phyloP scores from a whole-genome alignment of 2,888 invertebrate species.

The Xestia xanthographa region DNA sequence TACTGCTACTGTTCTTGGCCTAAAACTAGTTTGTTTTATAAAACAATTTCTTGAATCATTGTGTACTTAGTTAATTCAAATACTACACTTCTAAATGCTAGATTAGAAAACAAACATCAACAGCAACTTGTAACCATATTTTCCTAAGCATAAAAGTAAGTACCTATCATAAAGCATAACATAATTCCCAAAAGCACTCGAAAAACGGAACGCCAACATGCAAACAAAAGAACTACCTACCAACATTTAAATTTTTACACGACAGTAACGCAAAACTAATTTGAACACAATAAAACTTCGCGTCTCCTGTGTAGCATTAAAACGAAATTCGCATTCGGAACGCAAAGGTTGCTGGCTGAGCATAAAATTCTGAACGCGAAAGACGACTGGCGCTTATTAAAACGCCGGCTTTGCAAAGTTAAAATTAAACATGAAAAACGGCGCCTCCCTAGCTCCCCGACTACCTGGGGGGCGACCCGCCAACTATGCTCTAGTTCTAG shows the following conservation, averaged over 20 bases:
- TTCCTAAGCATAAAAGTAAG: background rate
- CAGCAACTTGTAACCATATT: background rate
- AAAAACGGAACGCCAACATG: slow-evolving; percentile 23
- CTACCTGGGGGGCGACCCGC: slow-evolving; percentile 73
- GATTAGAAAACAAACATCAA: background rate
- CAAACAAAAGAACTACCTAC: slow-evolving; percentile 33
- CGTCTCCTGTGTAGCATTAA: slow-evolving; percentile 84
- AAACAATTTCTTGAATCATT: background rate
- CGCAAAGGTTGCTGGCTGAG: slow-evolving; percentile 81
- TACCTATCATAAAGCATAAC: background rate
- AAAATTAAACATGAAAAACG: slow-evolving; percentile 91
- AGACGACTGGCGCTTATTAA: slow-evolving; percentile 88
- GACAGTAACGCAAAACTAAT: slow-evolving; percentile 79
- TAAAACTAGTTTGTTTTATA: background rate
- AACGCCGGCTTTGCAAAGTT: slow-evolving; percentile 89
- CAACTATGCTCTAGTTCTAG: slow-evolving; percentile 77
- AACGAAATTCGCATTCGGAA: slow-evolving; percentile 82
- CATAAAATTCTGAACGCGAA: slow-evolving; percentile 86
- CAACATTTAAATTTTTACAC: slow-evolving; percentile 58
- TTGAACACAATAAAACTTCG: slow-evolving; percentile 85
- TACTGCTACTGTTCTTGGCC: background rate
- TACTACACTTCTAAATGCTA: background rate
- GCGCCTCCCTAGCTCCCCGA: slow-evolving; percentile 68
- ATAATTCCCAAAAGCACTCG: slow-evolving; percentile 9
- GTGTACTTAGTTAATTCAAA: background rate